A percentile compares a stretch with the other conserved stretches of the same genome.
Conservation (phyloP, 1,140 invertebrate genomes). For the Drosophila cardini region DNA sequence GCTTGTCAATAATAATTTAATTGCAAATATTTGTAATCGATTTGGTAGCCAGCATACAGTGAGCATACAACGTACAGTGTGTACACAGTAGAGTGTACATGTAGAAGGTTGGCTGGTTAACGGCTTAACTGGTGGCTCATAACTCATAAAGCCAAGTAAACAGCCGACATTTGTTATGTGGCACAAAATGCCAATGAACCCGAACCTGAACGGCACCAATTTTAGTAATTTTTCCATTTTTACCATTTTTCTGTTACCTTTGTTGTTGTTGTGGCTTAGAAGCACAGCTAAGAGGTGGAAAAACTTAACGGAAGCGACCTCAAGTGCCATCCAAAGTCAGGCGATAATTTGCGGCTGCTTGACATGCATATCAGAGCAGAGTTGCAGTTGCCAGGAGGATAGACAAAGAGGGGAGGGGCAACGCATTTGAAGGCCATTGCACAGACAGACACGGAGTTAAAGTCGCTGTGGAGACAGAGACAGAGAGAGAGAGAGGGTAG, state of each 20-base stretch:
- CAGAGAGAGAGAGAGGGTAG: too few relatives aligned
- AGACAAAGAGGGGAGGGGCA: neutral
- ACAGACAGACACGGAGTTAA: neutral
- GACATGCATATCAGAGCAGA: constrained; percentile 69
- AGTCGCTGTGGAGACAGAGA: neutral
- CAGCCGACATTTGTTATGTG: constrained; percentile 70
- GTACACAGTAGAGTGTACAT: neutral
- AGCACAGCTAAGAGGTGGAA: neutral
- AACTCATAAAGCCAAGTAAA: constrained; percentile 62
- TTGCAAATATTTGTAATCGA: constrained; percentile 30
- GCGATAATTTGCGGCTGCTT: constrained; percentile 71
- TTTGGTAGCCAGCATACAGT: constrained; percentile 43
- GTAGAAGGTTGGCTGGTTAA: constrained; percentile 38
- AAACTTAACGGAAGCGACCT: constrained; percentile 68
- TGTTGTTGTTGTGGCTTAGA: constrained; percentile 46
- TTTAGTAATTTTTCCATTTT: constrained; percentile 14
- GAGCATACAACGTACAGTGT: neutral
- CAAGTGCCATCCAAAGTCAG: constrained; percentile 48
- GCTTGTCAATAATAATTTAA: constrained; percentile 46
- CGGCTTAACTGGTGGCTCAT: constrained; percentile 49
- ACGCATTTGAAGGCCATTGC: constrained; percentile 44
- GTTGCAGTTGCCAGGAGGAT: neutral
- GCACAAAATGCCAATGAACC: constrained; percentile 78
- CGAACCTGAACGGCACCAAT: constrained; percentile 29
- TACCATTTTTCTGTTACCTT: neutral